Evolutionary conservation across 2,113 vertebrate genomes (phyloP), one percentile per base, ranked within the genome.

Genomic region (Semnornis frantzii): DNA sequence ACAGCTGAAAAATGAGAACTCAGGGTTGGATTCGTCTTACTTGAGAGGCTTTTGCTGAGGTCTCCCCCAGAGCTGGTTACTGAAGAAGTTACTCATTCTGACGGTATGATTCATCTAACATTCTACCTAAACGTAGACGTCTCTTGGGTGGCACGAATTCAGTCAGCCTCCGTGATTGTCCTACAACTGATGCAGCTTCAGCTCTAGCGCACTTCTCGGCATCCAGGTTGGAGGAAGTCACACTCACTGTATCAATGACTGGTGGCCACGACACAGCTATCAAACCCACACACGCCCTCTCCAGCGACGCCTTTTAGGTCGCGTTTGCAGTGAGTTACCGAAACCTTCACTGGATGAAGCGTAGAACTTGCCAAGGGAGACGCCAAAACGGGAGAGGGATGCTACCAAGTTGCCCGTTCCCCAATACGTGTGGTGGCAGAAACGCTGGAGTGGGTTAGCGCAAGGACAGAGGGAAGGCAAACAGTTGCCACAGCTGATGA

Each of bases 351-450:
- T 8, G 31, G 60, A 59, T 31, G 30, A 30, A 0, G 34, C 11
- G 24, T 8, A 6, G 72, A 48, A 64, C 48, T 52, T 15, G 33
- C 77, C 62, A 48, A 11, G 11, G 14, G 25, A 69, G 58, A 73
- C 50, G 58, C 12, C 14, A 4, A 39, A 66, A 54, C 2, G 6
- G 11, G 1, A 30, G 42, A 46, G 8, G 15, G 82, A 62, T 27
- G n/a, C 6, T 39, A 34, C 68, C 13, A 5, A 44, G 50, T 25
- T 54, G 52, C 11, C 68, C 55, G 58, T 6, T 15, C 15, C 28
- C 8, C 24, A 1, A 9, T 4, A 21, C 20, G 3, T 6, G 30
- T 37, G 4, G 7, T 1, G 11, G 27, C 4, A 11, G 44, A 21
- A 73, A 10, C 0, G 46, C 34, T 8, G 21, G 34, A 6, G 28